A percentile compares a stretch with the other conserved stretches of the same genome.
These are phyloP conservation scores for Melanotaenia maccullochi DNA, from an alignment of 2,797 vertebrate genomes.

Conservation along the genomic window DNA sequence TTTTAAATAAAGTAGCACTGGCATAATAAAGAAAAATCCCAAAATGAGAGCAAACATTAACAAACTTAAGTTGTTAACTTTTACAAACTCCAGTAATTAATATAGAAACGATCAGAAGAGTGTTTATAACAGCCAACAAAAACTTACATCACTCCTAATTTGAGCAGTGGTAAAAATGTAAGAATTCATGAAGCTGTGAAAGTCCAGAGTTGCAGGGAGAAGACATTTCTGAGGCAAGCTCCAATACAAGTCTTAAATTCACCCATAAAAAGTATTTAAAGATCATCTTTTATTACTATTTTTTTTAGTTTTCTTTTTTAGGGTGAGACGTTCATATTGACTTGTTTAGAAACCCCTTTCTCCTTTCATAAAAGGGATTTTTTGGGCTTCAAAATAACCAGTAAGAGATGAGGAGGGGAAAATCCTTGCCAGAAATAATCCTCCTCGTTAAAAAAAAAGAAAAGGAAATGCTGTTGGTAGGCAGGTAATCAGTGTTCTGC, in stretches of 20 bases:
- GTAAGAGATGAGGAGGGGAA: slow-evolving; percentile 76
- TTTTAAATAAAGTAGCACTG: slow-evolving; percentile 49
- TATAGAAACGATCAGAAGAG: slow-evolving; percentile 16
- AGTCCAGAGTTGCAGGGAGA: slow-evolving; percentile 60
- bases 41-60: slow-evolving; percentile 22
- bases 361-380: slow-evolving; percentile 59
- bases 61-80: slow-evolving; percentile 27
- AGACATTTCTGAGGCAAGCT: slow-evolving; percentile 70
- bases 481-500: slow-evolving; percentile 82
- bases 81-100: slow-evolving; percentile 28
- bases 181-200: slow-evolving; percentile 64
- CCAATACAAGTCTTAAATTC: slow-evolving; percentile 73
- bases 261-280: slow-evolving; percentile 82
- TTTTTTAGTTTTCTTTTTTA: slow-evolving; percentile 49
- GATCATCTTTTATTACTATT: slow-evolving; percentile 16
- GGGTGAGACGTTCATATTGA: slow-evolving; percentile 74
- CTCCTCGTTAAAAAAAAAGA: slow-evolving; percentile 42
- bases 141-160: slow-evolving; percentile 62
- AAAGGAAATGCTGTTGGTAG: slow-evolving; percentile 58
- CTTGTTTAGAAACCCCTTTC: slow-evolving; percentile 71
- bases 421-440: slow-evolving; percentile 68
- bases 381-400: slow-evolving; percentile 69
- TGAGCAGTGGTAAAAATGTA: slow-evolving; percentile 46
- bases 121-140: slow-evolving; percentile 41
- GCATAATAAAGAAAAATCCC: slow-evolving; percentile 4